Evolutionary conservation across 2,113 vertebrate genomes (phyloP).

Genomic region (Stigmatopora argus): DNA sequence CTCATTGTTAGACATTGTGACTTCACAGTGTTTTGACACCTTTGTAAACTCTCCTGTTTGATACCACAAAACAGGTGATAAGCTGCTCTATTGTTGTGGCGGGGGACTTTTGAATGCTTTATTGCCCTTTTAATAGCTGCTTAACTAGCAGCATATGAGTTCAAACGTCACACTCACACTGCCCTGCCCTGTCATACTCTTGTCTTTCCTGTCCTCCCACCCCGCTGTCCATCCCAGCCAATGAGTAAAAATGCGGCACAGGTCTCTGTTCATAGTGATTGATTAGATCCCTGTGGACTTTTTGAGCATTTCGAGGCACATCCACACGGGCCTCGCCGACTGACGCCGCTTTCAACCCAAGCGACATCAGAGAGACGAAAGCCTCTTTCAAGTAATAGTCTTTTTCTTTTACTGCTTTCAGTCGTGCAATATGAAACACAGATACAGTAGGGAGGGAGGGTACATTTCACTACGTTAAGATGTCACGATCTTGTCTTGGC

Average conservation of each 20-base stretch:
- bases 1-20: not conserved
- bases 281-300: conserved; percentile 48
- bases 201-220: not conserved
- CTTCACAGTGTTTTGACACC: conserved; percentile 15
- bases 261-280: conserved; percentile 41
- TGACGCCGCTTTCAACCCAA: not conserved
- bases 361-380: not conserved
- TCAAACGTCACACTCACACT: not conserved
- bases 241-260: conserved; percentile 15
- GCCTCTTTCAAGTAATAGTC: not conserved
- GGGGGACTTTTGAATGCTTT: conserved; percentile 24
- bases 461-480: conserved; percentile 19
- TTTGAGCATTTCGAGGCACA: conserved; percentile 26
- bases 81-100: conserved; percentile 29
- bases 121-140: conserved; percentile 20
- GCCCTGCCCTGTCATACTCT: conserved; percentile 1
- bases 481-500: conserved; percentile 47
- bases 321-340: conserved; percentile 22
- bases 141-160: not conserved
- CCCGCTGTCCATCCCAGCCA: not conserved
- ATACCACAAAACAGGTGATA: conserved; percentile 18
- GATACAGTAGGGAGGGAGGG: not conserved
- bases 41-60: not conserved
- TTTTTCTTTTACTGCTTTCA: not conserved
- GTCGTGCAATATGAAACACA: not conserved